Evolutionary conservation across 2,888 invertebrate genomes (phyloP).

Genomic region (Dorcus parallelipipedus): DNA sequence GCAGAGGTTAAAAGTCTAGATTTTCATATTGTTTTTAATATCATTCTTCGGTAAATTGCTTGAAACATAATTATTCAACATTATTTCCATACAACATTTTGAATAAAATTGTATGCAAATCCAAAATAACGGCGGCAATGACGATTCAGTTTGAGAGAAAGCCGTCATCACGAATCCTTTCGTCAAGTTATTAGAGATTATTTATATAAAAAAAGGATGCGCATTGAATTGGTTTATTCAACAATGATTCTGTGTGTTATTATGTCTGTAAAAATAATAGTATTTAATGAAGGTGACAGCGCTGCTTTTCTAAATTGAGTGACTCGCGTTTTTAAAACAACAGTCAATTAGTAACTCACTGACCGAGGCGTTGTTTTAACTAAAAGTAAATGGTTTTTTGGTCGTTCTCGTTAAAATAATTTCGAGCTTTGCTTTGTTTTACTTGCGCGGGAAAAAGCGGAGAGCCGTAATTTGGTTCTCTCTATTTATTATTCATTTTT

Average conservation of each 20-base stretch:
- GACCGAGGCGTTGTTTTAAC: constrained; percentile 38
- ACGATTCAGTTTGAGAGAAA: no score
- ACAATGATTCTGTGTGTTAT: constrained; percentile 3
- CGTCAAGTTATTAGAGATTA: not conserved
- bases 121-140: no score
- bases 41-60: no score
- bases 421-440: constrained; percentile 31
- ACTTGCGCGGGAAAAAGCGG: constrained; percentile 20
- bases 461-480: constrained; percentile 12
- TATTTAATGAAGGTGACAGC: constrained; percentile 39
- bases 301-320: constrained; percentile 38
- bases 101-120: no score
- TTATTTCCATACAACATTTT: no score
- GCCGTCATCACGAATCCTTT: no score
- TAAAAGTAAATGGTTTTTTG: constrained; percentile 33
- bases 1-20: no score
- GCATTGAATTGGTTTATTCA: not conserved
- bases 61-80: no score
- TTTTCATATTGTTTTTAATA: no score
- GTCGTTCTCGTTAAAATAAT: constrained; percentile 37
- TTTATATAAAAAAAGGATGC: not conserved
- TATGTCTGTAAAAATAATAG: constrained; percentile 36
- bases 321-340: constrained; percentile 42
- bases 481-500: constrained; percentile 17
- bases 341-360: constrained; percentile 40